Evolutionary conservation across 2,888 invertebrate species (phyloP), one percentile per base, ranked within the genome.

Genomic region (Trichogramma dendrolimi): DNA sequence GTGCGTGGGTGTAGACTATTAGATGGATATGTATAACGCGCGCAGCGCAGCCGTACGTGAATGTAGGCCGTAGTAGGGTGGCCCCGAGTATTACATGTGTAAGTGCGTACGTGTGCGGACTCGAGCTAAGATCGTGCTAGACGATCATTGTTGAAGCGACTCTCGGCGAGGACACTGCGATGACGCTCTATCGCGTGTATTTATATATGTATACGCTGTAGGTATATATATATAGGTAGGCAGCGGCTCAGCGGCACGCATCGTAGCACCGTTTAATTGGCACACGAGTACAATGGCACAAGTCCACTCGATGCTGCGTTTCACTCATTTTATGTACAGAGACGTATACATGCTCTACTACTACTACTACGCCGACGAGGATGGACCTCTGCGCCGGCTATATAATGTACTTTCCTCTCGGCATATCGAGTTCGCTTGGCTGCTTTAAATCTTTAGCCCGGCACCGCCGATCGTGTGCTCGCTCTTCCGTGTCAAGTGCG

Each of bases 241-340:
- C 27, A 27, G 27, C 8, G 47, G 55, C 10, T 27, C 71, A 72
- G 72, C 72, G 75, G 72, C 74, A 79, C 79, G 79, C 78, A 79
- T 79, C 76, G 74, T 68, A 72, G 77, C 74, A 76, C 76, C 76
- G 77, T 78, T 79, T 79, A 79, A 79, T 79, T 79, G 79, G 79
- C 76, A 77, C 75, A 73, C 75, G 75, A 75, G 53, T 74, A 79
- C 79, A 79, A 79, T 78, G 76, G 78, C 61, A 61, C 65, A 48
- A 42, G 60, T 59, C 69, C 75, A 75, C 76, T 77, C 71, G 68
- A 76, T 66, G 75, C 76, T 76, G 74, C 78, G 76, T 75, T 75
- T 75, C 72, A 73, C 73, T 75, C 76, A 73, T 76, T 77, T 76
- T 27, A 27, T 27, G 27, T 27, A 27, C 27, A 27, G 27, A 3